Evolutionary conservation across 2,888 invertebrate species (phyloP), one percentile per base, ranked within the genome.

Genomic region (Agrochola circellaris): DNA sequence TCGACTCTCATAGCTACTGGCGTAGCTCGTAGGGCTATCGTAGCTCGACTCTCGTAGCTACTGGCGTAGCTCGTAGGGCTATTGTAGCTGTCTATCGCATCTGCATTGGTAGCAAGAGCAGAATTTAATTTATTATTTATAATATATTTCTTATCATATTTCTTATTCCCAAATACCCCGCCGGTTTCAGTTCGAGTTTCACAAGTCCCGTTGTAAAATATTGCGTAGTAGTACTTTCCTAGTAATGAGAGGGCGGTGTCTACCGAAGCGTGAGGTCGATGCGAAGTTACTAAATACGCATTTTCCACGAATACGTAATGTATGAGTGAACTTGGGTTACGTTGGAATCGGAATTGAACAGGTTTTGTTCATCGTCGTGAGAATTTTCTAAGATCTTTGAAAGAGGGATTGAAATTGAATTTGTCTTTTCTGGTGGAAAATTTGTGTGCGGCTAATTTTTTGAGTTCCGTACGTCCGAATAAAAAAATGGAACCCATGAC

Each of bases 191-290:
- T 79, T 73, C 58, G 42, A 65, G 62, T 67, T 72, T 72, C 62
- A 48, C 34, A 58, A 77, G n/a, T 56, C 70, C 56, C 26, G 68
- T 72, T 71, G 38, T 68, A 60, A 79, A 71, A 64, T 76, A 70
- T 73, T 51, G n/a, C 66, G 76, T 34, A 30, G 56, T 58, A 65
- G 68, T 72, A 76, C 26, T 76, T 72, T 80, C 67, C 61, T 61
- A 23, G 51, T 83, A 83, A 81, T 80, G 70, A 61, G 80, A 64
- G 67, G 64, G 76, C 38, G 83, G 66, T 60, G 30, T 45, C 54
- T 76, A 67, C 34, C 38, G 48, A 76, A 38, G 38, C 54, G 71
- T 76, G 58, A 73, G 54, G 61, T 26, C 30, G 30, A 66, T 38
- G 66, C 72, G 61, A 72, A 79, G 66, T 69, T 73, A 69, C 84